A percentile compares a stretch with the other conserved stretches of the same genome.
Evolutionary conservation across 2,113 vertebrate species (phyloP).

Genomic region (Psilopsiagon aymara): DNA sequence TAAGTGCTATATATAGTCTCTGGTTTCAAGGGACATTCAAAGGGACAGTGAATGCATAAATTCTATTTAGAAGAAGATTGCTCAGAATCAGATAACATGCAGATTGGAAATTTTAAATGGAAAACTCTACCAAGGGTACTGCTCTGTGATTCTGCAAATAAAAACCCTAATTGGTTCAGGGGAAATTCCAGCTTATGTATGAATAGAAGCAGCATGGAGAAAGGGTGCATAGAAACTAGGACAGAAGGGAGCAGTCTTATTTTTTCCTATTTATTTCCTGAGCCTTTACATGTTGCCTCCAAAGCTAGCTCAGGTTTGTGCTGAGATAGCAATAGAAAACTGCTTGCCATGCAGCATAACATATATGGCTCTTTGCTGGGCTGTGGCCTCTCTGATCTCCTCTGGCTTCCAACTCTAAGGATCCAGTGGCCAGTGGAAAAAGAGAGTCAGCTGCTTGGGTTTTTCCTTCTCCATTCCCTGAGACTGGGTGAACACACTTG

Average conservation of each 20-base stretch:
- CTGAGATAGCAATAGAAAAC: neutral
- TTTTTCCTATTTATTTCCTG: neutral
- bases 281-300: neutral
- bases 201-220: neutral
- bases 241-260: neutral
- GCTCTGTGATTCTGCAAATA: neutral
- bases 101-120: constrained; percentile 24
- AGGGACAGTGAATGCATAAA: neutral
- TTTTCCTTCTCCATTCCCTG: neutral
- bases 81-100: constrained; percentile 6
- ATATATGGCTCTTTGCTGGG: neutral
- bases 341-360: neutral
- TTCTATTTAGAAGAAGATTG: neutral
- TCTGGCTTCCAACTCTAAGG: neutral
- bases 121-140: neutral
- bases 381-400: neutral
- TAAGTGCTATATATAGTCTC: neutral
- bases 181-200: neutral
- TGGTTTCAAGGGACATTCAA: neutral
- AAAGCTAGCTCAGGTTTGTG: neutral
- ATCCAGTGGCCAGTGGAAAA: neutral
- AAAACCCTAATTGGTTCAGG: neutral
- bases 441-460: neutral
- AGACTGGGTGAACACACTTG: neutral
- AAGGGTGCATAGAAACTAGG: neutral